Evolutionary conservation across 2,113 vertebrate genomes (phyloP), one percentile per base, ranked within the genome.

Genomic region (Prunella fulvescens): DNA sequence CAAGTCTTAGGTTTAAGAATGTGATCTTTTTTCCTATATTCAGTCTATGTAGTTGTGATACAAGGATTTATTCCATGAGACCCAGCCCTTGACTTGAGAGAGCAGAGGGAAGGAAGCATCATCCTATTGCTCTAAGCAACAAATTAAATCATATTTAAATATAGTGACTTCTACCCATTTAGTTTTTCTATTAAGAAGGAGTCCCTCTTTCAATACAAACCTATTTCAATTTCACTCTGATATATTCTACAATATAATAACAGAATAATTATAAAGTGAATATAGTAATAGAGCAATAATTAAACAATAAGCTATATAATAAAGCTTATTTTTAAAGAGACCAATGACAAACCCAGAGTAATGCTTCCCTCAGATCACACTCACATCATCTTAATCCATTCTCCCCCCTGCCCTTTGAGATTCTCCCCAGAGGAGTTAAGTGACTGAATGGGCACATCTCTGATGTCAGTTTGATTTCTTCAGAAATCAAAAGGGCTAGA

Each of bases 371-470:
- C 65, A 72, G 33, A 39, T 57, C n/a, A 65, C 45, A 69, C 35
- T 69, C 28, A 3, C 14, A 15, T 19, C 51, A 44, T 25, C 60
- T 29, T 53, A 26, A 92, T 47, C 44, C 24, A 16, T 54, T 56
- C 11, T 37, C 3, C 1, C 29, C 22, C 5, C 51, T n/a, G 14
- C 6, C 7, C n/a, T 31, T 15, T 2, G 7, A 53, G 31, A 28
- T 39, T 90, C 50, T 62, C 42, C 44, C 16, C 14, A 3, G 42
- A 77, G 42, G 33, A 53, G 17, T 37, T 40, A 47, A 74, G 35
- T 67, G 51, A 81, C 54, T 81, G 19, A 61, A 33, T 19, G 11
- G 48, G n/a, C 19, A 64, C 24, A 37, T 45, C 37, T 19, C 70
- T 79, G 77, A 50, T 56, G 40, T 24, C 37, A 45, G 11, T 50